Base-by-base conservation (phyloP, 2,888 invertebrate species). In the Metopia argyrocephala region DNA sequence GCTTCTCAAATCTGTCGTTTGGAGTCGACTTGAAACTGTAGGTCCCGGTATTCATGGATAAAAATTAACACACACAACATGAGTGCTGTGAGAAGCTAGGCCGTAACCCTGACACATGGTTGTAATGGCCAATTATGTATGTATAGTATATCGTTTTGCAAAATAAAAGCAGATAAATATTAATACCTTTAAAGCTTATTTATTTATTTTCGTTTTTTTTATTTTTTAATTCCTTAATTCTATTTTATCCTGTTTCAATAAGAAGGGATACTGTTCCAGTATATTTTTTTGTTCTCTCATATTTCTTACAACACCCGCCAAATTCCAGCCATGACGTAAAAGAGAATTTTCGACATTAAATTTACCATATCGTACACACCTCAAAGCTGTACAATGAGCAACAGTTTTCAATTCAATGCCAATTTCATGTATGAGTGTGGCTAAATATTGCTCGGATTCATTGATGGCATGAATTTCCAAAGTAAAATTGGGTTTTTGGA, bases 391-490 rank as follows among this genome's bases (percentile, higher is more conserved):
- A 87, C 97, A 96, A 83, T 95, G 93, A 0, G 98, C 98, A 0
- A 93, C 93, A 1, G 95, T 94, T 85, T 94, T 94, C 48, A 98
- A 87, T 86, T 94, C 93, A 1, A 95, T 88, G 4, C 97, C 99
- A 46, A 98, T 91, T 81, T 97, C 96, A 87, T 97, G 94, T 15
- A 98, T 91, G n/a, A 98, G 85, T 0, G 93, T 92, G 88, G 94
- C 94, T 20, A 99, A 90, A 87, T 95, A 96, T 56, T 92, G 91
- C 83, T 96, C 95, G 85, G 93, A 93, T 90, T 98, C 98, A 90
- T 98, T 97, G 25, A 97, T 93, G 46, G 95, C 93, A 87, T 97
- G 96, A 28, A 98, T 91, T 92, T 98, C 98, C 0, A 99, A 90
- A 15, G 94, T 95, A 87, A 98, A 98, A 84, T 96, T 91, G 0